phyloP scores from a whole-genome alignment of 2,797 vertebrate genomes.

The Epinephelus malabaricus region DNA sequence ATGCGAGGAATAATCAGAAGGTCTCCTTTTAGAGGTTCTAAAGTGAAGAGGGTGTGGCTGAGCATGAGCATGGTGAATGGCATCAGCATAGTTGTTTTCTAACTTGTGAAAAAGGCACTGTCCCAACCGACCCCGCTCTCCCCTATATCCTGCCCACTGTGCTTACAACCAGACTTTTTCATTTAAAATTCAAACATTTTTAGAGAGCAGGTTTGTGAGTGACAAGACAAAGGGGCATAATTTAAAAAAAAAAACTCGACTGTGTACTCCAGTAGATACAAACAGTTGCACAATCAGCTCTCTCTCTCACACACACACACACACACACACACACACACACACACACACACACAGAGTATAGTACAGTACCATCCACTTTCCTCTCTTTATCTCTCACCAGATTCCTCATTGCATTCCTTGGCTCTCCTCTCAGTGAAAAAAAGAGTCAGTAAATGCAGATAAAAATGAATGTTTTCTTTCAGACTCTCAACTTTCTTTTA shows the following conservation, averaged over 20 bases:
- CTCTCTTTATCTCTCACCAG: slow-evolving; percentile 79
- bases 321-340: slow-evolving; percentile 27
- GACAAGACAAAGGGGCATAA: too few species aligned
- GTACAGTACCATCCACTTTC: slow-evolving; percentile 73
- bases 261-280: not conserved
- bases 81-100: too few species aligned
- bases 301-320: slow-evolving; percentile 7
- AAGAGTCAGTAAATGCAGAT: slow-evolving; percentile 49
- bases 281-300: slow-evolving; percentile 40
- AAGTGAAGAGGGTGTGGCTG: too few species aligned
- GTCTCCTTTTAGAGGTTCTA: too few species aligned
- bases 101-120: too few species aligned
- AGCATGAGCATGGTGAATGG: too few species aligned
- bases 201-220: not conserved
- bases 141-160: slow-evolving; percentile 1
- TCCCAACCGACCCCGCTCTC: too few species aligned
- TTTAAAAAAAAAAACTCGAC: too few species aligned
- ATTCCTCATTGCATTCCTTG: slow-evolving; percentile 81
- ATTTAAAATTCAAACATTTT: not conserved
- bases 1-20: too few species aligned
- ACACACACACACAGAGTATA: slow-evolving; percentile 45
- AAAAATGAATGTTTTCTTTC: slow-evolving; percentile 69
- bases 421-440: slow-evolving; percentile 58
- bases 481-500: slow-evolving; percentile 34
- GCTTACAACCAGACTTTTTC: not conserved